A percentile compares a stretch with the other conserved stretches of the same genome.
Conservation (phyloP, 2,888 invertebrate species). For the Bombylius discolor region DNA sequence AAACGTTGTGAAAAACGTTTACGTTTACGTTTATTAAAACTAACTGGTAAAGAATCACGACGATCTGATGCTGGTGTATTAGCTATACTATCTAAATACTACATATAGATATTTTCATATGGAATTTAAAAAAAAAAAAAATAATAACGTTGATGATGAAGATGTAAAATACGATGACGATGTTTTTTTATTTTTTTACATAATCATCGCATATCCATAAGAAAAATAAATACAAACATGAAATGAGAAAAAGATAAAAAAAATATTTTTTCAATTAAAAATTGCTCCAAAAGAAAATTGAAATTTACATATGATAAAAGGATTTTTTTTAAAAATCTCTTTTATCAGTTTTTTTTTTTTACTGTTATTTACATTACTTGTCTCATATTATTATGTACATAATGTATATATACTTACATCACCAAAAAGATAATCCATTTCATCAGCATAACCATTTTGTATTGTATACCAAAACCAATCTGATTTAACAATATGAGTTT, state of each 20-base stretch:
- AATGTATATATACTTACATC: slow-evolving; percentile 47
- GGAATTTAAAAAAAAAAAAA: no score
- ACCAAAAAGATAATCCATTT: slow-evolving; percentile 77
- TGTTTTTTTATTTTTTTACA: no score
- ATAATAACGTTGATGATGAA: background rate
- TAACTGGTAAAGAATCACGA: slow-evolving; percentile 43
- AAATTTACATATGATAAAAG: no score
- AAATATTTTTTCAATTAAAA: background rate
- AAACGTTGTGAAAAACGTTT: slow-evolving; percentile 51
- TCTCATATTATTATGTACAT: background rate
- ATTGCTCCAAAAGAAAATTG: no score
- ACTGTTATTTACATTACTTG: no score
- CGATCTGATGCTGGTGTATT: slow-evolving; percentile 39
- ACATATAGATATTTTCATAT: background rate
- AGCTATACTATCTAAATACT: slow-evolving; percentile 36
- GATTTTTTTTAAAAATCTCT: no score
- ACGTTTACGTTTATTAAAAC: slow-evolving; percentile 56
- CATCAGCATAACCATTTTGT: slow-evolving; percentile 88
- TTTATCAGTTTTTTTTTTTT: no score
- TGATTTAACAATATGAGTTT: slow-evolving; percentile 69
- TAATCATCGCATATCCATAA: no score
- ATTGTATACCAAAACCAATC: slow-evolving; percentile 99
- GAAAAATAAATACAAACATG: no score
- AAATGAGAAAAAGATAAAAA: background rate
- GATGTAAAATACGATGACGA: no score